A percentile compares a stretch with the other conserved stretches of the same genome.
These are phyloP conservation scores for Plemyria rubiginata DNA, from an alignment of 2,888 invertebrate species.

Conservation along the genomic window DNA sequence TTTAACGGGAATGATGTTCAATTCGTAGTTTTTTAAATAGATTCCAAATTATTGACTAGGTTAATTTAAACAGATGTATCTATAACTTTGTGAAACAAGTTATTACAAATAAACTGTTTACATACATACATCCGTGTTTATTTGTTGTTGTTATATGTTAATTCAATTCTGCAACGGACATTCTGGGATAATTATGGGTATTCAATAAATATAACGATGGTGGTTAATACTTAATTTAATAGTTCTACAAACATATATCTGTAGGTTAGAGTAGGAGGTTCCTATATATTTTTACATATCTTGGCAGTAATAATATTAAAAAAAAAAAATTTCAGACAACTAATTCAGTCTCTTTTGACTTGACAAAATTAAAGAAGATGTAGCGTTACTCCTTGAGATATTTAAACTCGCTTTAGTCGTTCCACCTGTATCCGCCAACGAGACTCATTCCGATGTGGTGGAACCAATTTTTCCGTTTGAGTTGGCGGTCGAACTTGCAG, in stretches of 20 bases:
- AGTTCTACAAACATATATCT: background rate
- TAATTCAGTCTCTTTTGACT: background rate
- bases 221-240: background rate
- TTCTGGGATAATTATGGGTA: background rate
- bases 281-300: background rate
- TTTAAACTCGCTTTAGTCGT: slow-evolving; percentile 25
- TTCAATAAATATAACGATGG: background rate
- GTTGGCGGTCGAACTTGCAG: slow-evolving; percentile 65
- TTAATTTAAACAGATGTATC: slow-evolving; percentile 31
- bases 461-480: slow-evolving; percentile 66
- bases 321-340: background rate
- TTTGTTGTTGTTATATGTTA: too few species aligned
- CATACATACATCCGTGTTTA: slow-evolving; percentile 14
- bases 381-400: too few species aligned
- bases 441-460: slow-evolving; percentile 68
- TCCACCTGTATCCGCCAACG: slow-evolving; percentile 64
- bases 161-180: background rate
- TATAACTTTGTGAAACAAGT: slow-evolving; percentile 34
- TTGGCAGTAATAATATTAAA: background rate
- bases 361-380: too few species aligned
- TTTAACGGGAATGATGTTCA: slow-evolving; percentile 30
- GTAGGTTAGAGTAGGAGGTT: background rate
- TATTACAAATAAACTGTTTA: slow-evolving; percentile 39
- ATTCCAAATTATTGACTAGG: slow-evolving; percentile 41
- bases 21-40: slow-evolving; percentile 36